Evolutionary conservation across 2,113 vertebrate species (phyloP), one percentile per base, ranked within the genome.

Genomic region (Tenrec ecaudatus): DNA sequence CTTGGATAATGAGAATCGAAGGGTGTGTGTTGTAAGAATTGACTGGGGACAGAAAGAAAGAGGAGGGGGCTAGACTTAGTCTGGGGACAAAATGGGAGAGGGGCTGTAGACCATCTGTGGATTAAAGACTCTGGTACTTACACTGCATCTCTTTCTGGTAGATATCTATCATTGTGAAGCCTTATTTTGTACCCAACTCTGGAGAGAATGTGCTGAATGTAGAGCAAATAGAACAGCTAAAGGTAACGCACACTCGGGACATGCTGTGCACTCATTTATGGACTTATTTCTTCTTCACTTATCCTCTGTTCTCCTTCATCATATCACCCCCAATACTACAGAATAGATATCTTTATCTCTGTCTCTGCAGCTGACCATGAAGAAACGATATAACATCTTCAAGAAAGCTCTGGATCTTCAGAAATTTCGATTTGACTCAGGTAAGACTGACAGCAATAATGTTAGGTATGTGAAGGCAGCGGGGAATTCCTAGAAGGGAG

Each of bases 341-440:
- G 71, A 79, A 27, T 25, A 17, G 64, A 47, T 94, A 86, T 78
- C 19, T 23, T 60, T 75, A 73, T 83, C 31, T 89, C 22, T 95
- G 60, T 38, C 62, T 78, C 47, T 89, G 68, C 69, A 82, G 91
- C 96, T 97, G 95, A 98, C 98, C 89, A 98, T 98, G 98, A 98
- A 98, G 77, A 99, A 98, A 93, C 97, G 98, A 53, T 99, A 98
- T 27, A 98, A 98, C 77, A 96, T 96, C 38, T 98, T 98, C 4
- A 98, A 98, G 92, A 97, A 98, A 86, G 97, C 98, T 23, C 96
- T 99, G 75, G 98, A 98, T 43, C 95, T 99, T 38, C 98, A 98
- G 93, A 98, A 97, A 95, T 96, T 98, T 75, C 96, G 95, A 29
- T 97, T 96, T 23, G 98, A 98, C 91, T 97, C 98, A 93, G 77